Conservation (phyloP, 2,113 vertebrate genomes). For the Clinocottus analis region DNA sequence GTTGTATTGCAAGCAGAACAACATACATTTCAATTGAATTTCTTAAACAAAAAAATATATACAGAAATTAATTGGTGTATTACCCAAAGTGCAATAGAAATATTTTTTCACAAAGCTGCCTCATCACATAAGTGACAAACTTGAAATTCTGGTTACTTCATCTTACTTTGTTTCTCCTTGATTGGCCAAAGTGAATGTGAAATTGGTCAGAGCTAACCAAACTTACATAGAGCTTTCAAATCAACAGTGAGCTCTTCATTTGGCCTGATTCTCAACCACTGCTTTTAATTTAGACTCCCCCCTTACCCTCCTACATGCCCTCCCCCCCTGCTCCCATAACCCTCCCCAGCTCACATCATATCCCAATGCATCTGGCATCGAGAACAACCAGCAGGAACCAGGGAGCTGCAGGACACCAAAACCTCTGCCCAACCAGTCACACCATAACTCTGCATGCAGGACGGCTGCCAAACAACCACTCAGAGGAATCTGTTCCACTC, state of each 20-base stretch:
- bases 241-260: constrained; percentile 89
- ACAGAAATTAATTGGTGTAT: constrained; percentile 48
- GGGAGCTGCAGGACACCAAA: constrained; percentile 85
- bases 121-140: constrained; percentile 88
- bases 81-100: constrained; percentile 52
- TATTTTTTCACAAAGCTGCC: constrained; percentile 86
- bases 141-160: constrained; percentile 55
- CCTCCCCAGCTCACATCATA: constrained; percentile 79
- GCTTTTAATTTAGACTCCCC: constrained; percentile 84
- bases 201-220: constrained; percentile 68
- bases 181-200: constrained; percentile 70
- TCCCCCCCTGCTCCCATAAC: constrained; percentile 79
- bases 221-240: constrained; percentile 86
- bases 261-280: constrained; percentile 92
- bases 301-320: constrained; percentile 39
- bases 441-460: constrained; percentile 43
- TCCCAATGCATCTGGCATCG: constrained; percentile 85
- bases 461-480: constrained; percentile 49
- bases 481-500: constrained; percentile 32
- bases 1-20: constrained; percentile 56
- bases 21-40: constrained; percentile 74
- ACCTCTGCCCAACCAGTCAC: constrained; percentile 60
- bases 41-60: constrained; percentile 17
- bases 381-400: constrained; percentile 99
- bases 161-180: constrained; percentile 61